Evolutionary conservation across 2,888 invertebrate species (phyloP).

Genomic region (Gandaritis pyraliata): DNA sequence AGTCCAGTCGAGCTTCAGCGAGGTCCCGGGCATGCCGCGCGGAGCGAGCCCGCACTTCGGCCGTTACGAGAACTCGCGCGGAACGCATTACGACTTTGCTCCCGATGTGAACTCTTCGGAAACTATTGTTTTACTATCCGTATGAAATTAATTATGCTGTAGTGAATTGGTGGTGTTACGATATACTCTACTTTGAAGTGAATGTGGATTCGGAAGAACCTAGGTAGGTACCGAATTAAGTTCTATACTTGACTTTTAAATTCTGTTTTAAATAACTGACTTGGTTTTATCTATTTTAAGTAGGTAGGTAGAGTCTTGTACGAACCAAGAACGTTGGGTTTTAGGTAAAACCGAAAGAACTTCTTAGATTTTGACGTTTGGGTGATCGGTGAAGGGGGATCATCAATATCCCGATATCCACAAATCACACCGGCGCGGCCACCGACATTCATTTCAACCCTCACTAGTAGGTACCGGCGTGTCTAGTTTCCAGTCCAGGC

Average conservation of each 20-base stretch:
- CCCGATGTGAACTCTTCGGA: slow-evolving; percentile 46
- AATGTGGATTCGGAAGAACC: background rate
- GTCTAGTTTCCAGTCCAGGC: slow-evolving; percentile 19
- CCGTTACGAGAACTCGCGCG: slow-evolving; percentile 48
- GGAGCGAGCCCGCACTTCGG: slow-evolving; percentile 7
- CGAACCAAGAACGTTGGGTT: no score
- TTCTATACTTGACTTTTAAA: background rate
- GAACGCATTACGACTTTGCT: slow-evolving; percentile 47
- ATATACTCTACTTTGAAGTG: background rate
- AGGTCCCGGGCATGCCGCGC: slow-evolving; percentile 20
- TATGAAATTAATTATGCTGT: slow-evolving; percentile 5
- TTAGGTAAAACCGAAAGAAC: slow-evolving; percentile 2
- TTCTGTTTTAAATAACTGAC: no score
- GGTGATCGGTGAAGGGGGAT: slow-evolving; percentile 11
- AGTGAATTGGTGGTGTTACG: slow-evolving; percentile 18
- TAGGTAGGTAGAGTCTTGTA: no score
- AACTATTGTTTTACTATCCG: slow-evolving; percentile 29
- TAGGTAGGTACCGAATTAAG: background rate
- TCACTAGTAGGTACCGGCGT: background rate
- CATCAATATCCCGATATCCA: slow-evolving; percentile 14
- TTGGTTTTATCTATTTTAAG: no score
- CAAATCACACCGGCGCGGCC: background rate
- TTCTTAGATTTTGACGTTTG: slow-evolving; percentile 10
- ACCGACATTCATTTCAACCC: background rate
- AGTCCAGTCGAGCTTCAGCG: slow-evolving; percentile 33